Conservation (phyloP, 2,797 vertebrate genomes). For the Uromys caudimaculatus region DNA sequence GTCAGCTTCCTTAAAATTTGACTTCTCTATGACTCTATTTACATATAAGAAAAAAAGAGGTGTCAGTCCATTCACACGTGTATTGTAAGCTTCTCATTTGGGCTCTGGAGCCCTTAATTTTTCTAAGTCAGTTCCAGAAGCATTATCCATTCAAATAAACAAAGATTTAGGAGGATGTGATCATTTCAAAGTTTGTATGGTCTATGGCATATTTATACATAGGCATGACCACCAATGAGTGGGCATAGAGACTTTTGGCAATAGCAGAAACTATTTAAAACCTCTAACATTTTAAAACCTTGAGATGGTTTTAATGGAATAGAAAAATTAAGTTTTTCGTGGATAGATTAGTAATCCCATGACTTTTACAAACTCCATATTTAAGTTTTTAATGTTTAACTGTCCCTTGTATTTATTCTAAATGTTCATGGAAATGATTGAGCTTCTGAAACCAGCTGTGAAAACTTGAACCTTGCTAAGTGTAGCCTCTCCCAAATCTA, state of each 20-base stretch:
- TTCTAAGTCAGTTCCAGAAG: neutral
- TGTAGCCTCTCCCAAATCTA: neutral
- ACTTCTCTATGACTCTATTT: slow-evolving; percentile 15
- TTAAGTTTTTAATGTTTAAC: neutral
- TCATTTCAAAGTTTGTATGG: neutral
- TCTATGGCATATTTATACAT: neutral
- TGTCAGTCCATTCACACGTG: neutral
- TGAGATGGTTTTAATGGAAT: neutral
- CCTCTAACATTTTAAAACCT: slow-evolving; percentile 2
- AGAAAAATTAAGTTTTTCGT: neutral
- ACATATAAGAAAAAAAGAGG: neutral
- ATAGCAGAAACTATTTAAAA: slow-evolving; percentile 31
- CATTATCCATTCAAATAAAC: neutral
- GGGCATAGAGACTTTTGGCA: neutral
- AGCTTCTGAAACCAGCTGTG: neutral
- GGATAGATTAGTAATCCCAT: neutral
- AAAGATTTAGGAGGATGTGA: neutral
- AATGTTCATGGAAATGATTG: neutral
- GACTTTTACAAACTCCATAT: neutral
- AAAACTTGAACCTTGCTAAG: slow-evolving; percentile 8
- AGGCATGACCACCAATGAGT: neutral
- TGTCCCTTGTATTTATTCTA: neutral
- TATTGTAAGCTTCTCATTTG: neutral
- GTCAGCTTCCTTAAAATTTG: neutral
- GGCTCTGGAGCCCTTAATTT: neutral